Percentiles rank a stretch among this genome's conserved stretches.
These are phyloP conservation scores for Dallia pectoralis DNA, from an alignment of 2,797 vertebrate species.

Conservation along the genomic window DNA sequence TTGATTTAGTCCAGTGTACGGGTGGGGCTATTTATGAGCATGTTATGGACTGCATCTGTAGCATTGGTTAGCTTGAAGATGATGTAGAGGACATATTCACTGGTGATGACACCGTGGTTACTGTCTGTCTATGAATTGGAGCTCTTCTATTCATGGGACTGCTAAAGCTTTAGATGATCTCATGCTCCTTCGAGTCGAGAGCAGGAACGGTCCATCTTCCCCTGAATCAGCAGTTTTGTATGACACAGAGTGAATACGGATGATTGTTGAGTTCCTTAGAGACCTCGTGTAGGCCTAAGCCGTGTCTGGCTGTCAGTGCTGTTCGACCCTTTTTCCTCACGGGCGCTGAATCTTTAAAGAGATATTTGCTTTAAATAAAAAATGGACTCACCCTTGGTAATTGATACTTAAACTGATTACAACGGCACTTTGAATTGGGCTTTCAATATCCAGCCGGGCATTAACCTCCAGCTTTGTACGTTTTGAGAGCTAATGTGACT, in stretches of 20 bases:
- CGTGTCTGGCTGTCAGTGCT: neutral
- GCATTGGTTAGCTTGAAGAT: neutral
- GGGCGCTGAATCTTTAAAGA: neutral
- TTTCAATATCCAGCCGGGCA: neutral
- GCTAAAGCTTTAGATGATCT: conserved; percentile 56
- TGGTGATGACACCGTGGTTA: neutral
- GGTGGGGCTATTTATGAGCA: no score
- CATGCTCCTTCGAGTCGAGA: conserved; percentile 46
- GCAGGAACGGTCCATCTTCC: conserved; percentile 38
- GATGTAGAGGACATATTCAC: neutral
- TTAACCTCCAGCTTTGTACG: neutral
- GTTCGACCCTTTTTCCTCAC: neutral
- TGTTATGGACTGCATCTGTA: neutral
- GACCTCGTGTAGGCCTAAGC: conserved; percentile 8
- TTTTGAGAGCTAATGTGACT: neutral
- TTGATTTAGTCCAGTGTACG: no score
- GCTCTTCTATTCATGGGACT: conserved; percentile 15
- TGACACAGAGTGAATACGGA: conserved; percentile 8
- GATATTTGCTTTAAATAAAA: neutral
- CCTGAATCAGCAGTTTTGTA: conserved; percentile 44
- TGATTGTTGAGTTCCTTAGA: conserved; percentile 15
- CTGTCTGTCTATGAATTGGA: conserved; percentile 20
- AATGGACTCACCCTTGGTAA: neutral
- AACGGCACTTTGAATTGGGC: neutral
- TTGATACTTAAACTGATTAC: neutral